Conservation (phyloP, 2,888 invertebrate species). For the Dryobota labecula region DNA sequence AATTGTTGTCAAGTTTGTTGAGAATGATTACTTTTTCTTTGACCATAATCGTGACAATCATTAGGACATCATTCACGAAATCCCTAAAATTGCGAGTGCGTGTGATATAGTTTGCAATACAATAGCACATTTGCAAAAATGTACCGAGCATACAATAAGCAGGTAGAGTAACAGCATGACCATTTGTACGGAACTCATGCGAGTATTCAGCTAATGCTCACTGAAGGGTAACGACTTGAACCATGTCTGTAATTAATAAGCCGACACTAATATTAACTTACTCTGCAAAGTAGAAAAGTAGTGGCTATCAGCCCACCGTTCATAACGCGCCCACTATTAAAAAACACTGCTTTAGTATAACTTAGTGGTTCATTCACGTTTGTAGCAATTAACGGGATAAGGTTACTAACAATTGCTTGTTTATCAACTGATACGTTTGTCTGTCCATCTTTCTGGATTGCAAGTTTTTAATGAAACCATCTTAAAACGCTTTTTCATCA, state of each 20-base stretch:
- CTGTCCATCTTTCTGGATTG: too few species aligned
- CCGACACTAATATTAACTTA: conserved; percentile 14
- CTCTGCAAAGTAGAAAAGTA: conserved; percentile 14
- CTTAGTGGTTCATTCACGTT: neutral
- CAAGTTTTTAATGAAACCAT: too few species aligned
- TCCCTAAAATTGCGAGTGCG: too few species aligned
- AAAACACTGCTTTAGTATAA: neutral
- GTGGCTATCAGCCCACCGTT: neutral
- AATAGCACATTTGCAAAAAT: conserved; percentile 9
- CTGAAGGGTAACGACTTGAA: conserved; percentile 8
- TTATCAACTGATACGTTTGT: too few species aligned
- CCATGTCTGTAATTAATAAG: neutral
- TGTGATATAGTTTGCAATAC: neutral
- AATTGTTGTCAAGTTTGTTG: neutral
- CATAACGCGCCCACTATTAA: conserved; percentile 9
- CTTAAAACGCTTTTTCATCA: too few species aligned
- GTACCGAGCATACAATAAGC: neutral
- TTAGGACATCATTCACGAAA: neutral
- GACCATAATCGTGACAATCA: neutral
- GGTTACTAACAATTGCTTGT: neutral
- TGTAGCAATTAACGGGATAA: neutral
- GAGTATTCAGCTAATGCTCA: neutral
- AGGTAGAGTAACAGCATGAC: neutral
- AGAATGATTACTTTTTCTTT: neutral
- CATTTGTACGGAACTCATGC: neutral